Evolutionary conservation across 2,888 invertebrate species (phyloP), one percentile per base, ranked within the genome.

Genomic region (Caenorhabditis sp.): DNA sequence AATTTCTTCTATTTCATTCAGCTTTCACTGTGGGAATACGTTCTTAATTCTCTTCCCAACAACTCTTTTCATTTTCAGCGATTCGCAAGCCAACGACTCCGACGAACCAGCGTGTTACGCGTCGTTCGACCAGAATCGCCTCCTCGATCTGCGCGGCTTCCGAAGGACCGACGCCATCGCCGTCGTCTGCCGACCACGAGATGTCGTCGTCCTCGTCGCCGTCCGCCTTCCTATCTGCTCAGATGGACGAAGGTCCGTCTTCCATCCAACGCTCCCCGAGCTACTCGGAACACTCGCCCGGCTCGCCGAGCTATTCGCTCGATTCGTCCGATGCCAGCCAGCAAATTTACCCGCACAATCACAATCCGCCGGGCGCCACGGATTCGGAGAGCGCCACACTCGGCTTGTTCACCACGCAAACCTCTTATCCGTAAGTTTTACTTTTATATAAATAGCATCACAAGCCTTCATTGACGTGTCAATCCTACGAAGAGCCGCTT

Each of bases 151-250:
- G 59, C 43, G 70, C 61, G 52, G 59, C 56, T 62, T 59, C 62
- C 50, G 62, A 61, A 58, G 62, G 41, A 26, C 43, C 73, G 46
- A 56, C 68, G 53, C 46, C 63, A 55, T 68, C 55, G 17, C 50
- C 71, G 27, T 46, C 75, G 30, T 65, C 68, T 37, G 39, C 53
- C 22, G 63, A 53, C 15, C 62, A 32, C 50, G 66, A 66, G 53
- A 65, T 65, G 65, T 63, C 62, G 22, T 62, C 63, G 30, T 65
- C 68, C 17, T 53, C 79, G 30, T 73, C 79, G 37, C 37, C 73
- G 52, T 56, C 61, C 43, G 45, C 56, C 9, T 61, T 48, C 55
- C 39, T 22, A 41, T 35, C 62, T 22, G 13, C 52, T 11, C 39
- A 35, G 46, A 35, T 48, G 48, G 55, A 55, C 48, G 61, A 56